Base-by-base conservation (phyloP, 1,140 invertebrate genomes). In the Diorhabda sublineata region DNA sequence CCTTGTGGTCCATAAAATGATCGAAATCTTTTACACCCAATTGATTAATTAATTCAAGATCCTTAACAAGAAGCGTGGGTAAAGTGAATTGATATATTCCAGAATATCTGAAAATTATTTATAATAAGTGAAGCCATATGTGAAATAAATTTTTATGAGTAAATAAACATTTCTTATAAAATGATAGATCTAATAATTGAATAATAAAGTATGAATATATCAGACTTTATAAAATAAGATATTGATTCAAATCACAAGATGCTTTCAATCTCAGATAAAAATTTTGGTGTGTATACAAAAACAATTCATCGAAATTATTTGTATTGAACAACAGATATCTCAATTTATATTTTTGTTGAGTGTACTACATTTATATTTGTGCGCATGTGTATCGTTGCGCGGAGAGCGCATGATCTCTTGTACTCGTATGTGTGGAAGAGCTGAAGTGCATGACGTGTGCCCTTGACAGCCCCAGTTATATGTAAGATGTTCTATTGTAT, bases 11-110 rank as follows among this genome's bases (percentile, higher is more conserved):
- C 0, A 79, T 73, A 65, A 87, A 87, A 61, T 81, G 69, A 44
- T 84, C 77, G 66, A 86, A 86, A 57, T 86, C 84, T 64, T 83
- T 84, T 0, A 86, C 78, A 3, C 83, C 71, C 2, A 87, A 71
- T 42, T 80, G 79, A 71, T 85, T 85, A 0, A 86, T 82, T 5
- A 86, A 62, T 45, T 84, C 78, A 1, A 79, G 76, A 75, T 84
- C 80, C 43, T 78, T 71, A 2, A 84, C 7, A 2, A 85, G 42
- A 7, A 85, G 62, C n/a, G 75, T 70, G 0, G 84, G 84, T 47
- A 74, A 77, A 6, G 75, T 73, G 43, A 84, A 79, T 59, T 83
- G 77, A 61, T 82, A 84, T 57, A 81, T 77, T 3, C 84, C 84
- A 47, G 82, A 70, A 45, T 78, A 83, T 71, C 77, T 79, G 44